Evolutionary conservation across 2,797 vertebrate genomes (phyloP).

Genomic region (Adrianichthys oophorus): DNA sequence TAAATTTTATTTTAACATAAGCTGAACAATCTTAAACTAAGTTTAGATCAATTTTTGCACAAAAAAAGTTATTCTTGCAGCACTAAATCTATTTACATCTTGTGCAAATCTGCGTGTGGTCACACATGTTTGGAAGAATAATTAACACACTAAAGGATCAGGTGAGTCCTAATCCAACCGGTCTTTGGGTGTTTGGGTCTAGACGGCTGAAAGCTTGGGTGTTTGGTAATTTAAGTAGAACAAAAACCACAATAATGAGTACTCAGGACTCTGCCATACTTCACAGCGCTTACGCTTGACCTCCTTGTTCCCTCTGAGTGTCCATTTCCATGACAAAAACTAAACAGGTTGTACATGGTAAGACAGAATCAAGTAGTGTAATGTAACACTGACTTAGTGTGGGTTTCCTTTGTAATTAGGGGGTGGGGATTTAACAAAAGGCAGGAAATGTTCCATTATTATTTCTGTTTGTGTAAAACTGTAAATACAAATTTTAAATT

Average conservation of each 20-base stretch:
- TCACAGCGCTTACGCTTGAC: conserved; percentile 63
- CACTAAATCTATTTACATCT: background rate
- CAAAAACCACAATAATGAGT: conserved; percentile 50
- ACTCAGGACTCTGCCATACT: conserved; percentile 58
- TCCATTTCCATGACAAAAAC: conserved; percentile 73
- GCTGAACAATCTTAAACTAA: no score
- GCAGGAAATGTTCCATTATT: no score
- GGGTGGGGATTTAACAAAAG: no score
- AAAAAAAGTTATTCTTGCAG: background rate
- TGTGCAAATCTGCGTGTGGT: conserved; percentile 17
- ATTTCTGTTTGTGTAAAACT: no score
- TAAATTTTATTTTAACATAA: no score
- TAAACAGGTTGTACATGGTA: conserved; percentile 56
- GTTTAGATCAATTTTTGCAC: no score
- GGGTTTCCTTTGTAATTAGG: conserved; percentile 42
- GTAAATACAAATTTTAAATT: no score
- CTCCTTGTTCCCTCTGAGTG: conserved; percentile 58
- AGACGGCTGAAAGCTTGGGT: conserved; percentile 66
- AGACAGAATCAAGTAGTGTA: conserved; percentile 56
- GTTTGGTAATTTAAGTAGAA: conserved; percentile 62
- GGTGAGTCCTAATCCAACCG: conserved; percentile 58
- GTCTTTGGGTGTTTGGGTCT: conserved; percentile 53
- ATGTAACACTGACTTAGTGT: conserved; percentile 52
- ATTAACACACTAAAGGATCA: conserved; percentile 68
- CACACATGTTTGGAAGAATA: conserved; percentile 56